Conservation (phyloP, 1,140 invertebrate genomes). For the Cataglyphis hispanica region DNA sequence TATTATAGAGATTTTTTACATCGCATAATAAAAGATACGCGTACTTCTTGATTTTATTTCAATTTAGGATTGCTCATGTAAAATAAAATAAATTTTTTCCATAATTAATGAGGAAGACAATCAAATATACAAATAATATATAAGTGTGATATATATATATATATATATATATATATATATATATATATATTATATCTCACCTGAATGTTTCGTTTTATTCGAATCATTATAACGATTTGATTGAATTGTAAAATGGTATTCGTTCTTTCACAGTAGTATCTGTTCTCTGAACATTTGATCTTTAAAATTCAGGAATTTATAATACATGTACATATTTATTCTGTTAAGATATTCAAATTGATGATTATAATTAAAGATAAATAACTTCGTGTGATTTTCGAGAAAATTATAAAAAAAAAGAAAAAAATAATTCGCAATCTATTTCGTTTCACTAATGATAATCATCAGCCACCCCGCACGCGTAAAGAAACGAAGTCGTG, state of each 20-base stretch:
- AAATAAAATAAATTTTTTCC: background rate
- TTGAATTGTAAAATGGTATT: background rate
- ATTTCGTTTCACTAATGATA: background rate
- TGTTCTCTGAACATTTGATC: background rate
- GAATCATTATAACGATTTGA: background rate
- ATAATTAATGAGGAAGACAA: background rate
- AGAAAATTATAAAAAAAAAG: background rate
- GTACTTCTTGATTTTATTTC: background rate
- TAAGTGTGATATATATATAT: background rate
- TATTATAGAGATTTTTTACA: background rate
- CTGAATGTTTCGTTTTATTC: background rate
- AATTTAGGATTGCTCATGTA: no score
- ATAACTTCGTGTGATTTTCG: background rate
- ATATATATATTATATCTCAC: background rate
- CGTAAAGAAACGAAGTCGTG: background rate
- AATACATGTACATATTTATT: conserved; percentile 2
- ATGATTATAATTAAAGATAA: background rate
- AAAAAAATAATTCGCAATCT: background rate
- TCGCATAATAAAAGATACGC: background rate
- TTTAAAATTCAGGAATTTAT: background rate
- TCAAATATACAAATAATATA: background rate
- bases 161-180: no score
- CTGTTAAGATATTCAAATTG: background rate
- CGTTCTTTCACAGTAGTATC: background rate
- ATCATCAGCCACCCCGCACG: background rate